These are phyloP conservation scores for Lagocephalus sceleratus DNA, from an alignment of 2,797 vertebrate species.

Conservation along the genomic window DNA sequence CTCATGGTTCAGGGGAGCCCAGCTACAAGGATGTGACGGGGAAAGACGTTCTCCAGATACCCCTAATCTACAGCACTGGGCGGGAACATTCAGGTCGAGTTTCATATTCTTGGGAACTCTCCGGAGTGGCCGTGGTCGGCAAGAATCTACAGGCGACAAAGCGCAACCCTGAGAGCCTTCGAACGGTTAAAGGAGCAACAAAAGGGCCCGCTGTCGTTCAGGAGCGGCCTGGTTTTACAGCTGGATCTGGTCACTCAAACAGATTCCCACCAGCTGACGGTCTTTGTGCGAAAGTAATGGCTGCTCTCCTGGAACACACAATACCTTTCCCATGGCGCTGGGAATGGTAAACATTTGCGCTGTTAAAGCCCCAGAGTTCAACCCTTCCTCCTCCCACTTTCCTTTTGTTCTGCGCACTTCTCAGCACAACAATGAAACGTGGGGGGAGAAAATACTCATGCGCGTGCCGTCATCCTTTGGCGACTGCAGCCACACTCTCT, in stretches of 20 bases:
- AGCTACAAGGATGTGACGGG: conserved; percentile 53
- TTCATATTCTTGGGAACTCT: conserved; percentile 49
- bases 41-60: conserved; percentile 57
- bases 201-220: conserved; percentile 36
- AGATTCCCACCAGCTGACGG: conserved; percentile 44
- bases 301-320: conserved; percentile 69
- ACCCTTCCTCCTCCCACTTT: conserved; percentile 47
- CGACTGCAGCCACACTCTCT: conserved; percentile 65
- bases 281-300: conserved; percentile 57
- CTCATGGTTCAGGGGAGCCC: conserved; percentile 60
- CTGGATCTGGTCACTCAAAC: conserved; percentile 31
- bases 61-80: conserved; percentile 54
- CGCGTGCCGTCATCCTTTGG: conserved; percentile 68
- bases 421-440: conserved; percentile 61
- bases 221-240: conserved; percentile 35
- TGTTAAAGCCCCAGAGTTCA: conserved; percentile 65
- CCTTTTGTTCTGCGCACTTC: conserved; percentile 61
- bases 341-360: conserved; percentile 77
- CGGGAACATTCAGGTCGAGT: conserved; percentile 60
- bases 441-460: conserved; percentile 50
- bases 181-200: neutral
- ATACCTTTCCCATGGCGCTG: conserved; percentile 63
- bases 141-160: conserved; percentile 1
- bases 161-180: too few species aligned
- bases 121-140: conserved; percentile 45